A percentile compares a stretch with the other conserved stretches of the same genome.
These are phyloP conservation scores for Tragelaphus imberbis DNA, from an alignment of 2,113 vertebrate genomes.

Conservation along the genomic window DNA sequence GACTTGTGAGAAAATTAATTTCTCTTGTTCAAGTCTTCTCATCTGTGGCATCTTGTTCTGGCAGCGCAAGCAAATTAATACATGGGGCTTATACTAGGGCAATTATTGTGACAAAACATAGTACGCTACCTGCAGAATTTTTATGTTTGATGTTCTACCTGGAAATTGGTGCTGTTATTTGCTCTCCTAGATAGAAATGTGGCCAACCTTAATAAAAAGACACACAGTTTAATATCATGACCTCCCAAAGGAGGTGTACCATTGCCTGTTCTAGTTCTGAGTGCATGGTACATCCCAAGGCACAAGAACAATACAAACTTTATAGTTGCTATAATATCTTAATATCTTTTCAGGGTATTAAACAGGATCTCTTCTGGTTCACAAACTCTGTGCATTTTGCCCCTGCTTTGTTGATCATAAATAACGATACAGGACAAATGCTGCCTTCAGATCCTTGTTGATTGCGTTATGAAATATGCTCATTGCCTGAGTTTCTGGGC, in stretches of 20 bases:
- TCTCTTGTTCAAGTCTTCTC: not conserved
- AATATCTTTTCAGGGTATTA: conserved; percentile 26
- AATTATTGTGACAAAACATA: not conserved
- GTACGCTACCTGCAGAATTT: not conserved
- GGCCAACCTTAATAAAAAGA: not conserved
- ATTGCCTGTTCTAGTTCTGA: not conserved
- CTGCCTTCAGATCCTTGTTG: conserved; percentile 40
- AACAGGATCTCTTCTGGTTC: conserved; percentile 33
- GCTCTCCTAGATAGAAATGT: not conserved
- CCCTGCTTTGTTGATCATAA: conserved; percentile 1
- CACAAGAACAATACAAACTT: not conserved
- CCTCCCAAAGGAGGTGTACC: not conserved
- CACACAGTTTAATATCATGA: not conserved
- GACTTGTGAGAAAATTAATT: not conserved
- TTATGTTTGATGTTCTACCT: not conserved
- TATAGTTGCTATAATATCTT: not conserved
- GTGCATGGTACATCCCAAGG: not conserved
- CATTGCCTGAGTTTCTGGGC: conserved; percentile 18
- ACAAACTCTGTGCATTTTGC: conserved; percentile 10
- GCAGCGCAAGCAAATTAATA: not conserved
- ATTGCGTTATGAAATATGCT: conserved; percentile 37
- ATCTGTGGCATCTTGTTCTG: not conserved
- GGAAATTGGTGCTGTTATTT: not conserved
- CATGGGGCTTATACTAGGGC: not conserved
- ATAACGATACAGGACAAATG: conserved; percentile 22